Percentiles rank a stretch among this genome's conserved stretches.
Evolutionary conservation across 1,140 invertebrate species (phyloP).

Genomic region (Teleogryllus occipitalis): DNA sequence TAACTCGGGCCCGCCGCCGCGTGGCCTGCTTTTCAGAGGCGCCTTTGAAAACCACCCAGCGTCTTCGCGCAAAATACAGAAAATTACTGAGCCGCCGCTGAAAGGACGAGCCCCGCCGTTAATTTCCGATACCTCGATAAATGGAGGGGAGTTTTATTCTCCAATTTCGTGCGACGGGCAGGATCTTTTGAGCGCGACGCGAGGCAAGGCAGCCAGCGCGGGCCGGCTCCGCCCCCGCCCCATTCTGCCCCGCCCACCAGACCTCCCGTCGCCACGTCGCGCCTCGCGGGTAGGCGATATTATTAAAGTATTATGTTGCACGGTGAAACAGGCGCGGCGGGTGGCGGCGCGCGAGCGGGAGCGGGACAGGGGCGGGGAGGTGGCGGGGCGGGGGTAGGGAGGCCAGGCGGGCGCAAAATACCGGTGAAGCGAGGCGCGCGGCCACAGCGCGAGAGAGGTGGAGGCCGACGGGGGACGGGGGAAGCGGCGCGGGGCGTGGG

Average conservation of each 20-base stretch:
- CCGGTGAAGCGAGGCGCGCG: not conserved
- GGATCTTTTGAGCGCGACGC: not conserved
- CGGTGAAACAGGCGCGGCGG: not conserved
- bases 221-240: too few species aligned
- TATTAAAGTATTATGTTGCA: not conserved
- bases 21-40: not conserved
- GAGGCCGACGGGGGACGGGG: not conserved
- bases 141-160: not conserved
- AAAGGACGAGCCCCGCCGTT: not conserved
- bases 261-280: not conserved
- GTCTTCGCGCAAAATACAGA: not conserved
- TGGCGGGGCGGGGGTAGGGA: too few species aligned
- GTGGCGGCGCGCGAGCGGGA: too few species aligned
- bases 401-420: not conserved
- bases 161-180: not conserved
- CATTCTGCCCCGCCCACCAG: not conserved
- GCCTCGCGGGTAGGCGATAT: not conserved
- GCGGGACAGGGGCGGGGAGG: not conserved
- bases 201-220: not conserved
- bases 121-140: conserved; percentile 4
- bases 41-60: not conserved
- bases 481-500: too few species aligned
- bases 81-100: not conserved
- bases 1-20: too few species aligned
- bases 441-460: not conserved